Percentiles rank a stretch among this genome's conserved stretches.
Evolutionary conservation across 1,140 invertebrate species (phyloP).

Genomic region (Ganaspis sp.): DNA sequence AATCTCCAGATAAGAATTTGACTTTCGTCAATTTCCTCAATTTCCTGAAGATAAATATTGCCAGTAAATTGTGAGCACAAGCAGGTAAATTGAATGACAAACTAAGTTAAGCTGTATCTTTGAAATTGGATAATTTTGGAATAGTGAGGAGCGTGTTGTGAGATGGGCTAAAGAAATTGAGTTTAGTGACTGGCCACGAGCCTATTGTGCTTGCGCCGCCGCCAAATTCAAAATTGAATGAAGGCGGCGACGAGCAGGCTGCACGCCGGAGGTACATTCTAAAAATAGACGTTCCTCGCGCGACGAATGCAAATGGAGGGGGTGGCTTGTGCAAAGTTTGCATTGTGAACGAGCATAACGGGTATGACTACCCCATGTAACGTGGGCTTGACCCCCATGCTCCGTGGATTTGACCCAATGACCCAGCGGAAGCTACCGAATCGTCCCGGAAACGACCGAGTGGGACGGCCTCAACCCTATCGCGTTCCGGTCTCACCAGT

Average conservation of each 20-base stretch:
- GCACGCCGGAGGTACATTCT: constrained; percentile 11
- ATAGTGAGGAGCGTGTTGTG: background rate
- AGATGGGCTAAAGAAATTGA: constrained; percentile 1
- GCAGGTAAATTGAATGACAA: background rate
- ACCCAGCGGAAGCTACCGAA: constrained; percentile 65
- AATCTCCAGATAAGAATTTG: background rate
- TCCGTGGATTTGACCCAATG: constrained; percentile 71
- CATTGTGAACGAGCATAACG: constrained; percentile 64
- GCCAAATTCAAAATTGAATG: constrained; percentile 25
- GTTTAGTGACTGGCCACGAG: background rate
- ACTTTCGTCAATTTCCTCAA: background rate
- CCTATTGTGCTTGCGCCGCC: constrained; percentile 8
- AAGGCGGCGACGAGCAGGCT: constrained; percentile 7
- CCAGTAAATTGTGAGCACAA: background rate
- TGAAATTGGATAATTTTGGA: background rate
- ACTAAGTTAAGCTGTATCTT: background rate
- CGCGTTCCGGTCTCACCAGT: constrained; percentile 50
- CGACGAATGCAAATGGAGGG: constrained; percentile 6
- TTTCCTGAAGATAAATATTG: background rate
- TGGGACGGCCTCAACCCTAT: constrained; percentile 40
- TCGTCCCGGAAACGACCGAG: constrained; percentile 62
- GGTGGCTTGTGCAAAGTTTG: constrained; percentile 59
- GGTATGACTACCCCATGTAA: constrained; percentile 55
- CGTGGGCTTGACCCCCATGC: constrained; percentile 57
- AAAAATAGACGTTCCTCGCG: constrained; percentile 23